Conservation (phyloP, 2,797 vertebrate genomes). For the Lacerta bilineata region DNA sequence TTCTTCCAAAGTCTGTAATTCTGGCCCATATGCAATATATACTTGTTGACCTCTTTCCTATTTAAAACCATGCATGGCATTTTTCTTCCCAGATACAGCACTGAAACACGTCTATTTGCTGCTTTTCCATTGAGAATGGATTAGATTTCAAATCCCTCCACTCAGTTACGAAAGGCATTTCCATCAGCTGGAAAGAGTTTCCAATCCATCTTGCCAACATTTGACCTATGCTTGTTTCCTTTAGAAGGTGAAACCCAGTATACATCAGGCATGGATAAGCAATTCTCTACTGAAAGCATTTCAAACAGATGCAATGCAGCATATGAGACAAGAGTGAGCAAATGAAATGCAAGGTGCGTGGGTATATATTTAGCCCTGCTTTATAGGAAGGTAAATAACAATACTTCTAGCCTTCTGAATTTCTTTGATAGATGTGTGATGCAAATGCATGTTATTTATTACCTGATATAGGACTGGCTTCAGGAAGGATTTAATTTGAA, state of each 20-base stretch:
- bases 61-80: slow-evolving; percentile 52
- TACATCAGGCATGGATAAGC: slow-evolving; percentile 71
- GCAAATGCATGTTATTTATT: slow-evolving; percentile 41
- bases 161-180: slow-evolving; percentile 70
- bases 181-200: slow-evolving; percentile 78
- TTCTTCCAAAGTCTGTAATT: slow-evolving; percentile 31
- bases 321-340: slow-evolving; percentile 45
- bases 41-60: slow-evolving; percentile 14
- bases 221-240: slow-evolving; percentile 75
- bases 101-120: slow-evolving; percentile 63
- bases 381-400: slow-evolving; percentile 53
- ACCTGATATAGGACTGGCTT: slow-evolving; percentile 44
- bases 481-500: slow-evolving; percentile 57
- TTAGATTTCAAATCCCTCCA: slow-evolving; percentile 72
- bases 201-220: slow-evolving; percentile 76
- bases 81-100: slow-evolving; percentile 39
- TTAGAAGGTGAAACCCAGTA: slow-evolving; percentile 76
- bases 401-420: slow-evolving; percentile 46
- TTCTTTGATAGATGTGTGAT: neutral
- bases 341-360: slow-evolving; percentile 34
- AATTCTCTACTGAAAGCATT: slow-evolving; percentile 72
- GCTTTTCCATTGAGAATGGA: slow-evolving; percentile 59
- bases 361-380: slow-evolving; percentile 51
- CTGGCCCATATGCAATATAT: slow-evolving; percentile 13
- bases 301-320: slow-evolving; percentile 63